Percentiles rank a stretch among this genome's conserved stretches.
Conservation (phyloP, 2,797 vertebrate species). For the Hypotaenidia philippensis region DNA sequence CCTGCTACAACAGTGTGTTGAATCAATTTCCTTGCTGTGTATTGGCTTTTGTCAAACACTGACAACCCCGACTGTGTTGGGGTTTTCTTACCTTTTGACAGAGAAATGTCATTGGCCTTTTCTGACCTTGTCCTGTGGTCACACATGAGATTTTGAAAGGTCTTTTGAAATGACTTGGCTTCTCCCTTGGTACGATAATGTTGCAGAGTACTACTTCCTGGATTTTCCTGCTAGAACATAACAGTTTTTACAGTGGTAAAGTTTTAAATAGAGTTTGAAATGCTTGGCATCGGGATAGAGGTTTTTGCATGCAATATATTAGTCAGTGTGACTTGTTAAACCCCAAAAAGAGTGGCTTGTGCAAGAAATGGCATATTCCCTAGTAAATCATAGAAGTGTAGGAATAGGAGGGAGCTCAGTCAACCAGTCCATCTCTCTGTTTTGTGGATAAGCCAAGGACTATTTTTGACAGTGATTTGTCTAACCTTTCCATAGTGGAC, state of each 20-base stretch:
- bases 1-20: not conserved
- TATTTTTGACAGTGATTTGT: conserved; percentile 60
- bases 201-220: conserved; percentile 48
- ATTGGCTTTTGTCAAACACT: conserved; percentile 18
- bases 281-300: conserved; percentile 41
- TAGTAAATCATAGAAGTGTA: conserved; percentile 61
- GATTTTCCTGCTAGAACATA: conserved; percentile 48
- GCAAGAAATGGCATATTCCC: conserved; percentile 40
- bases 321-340: conserved; percentile 56
- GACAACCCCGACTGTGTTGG: not conserved
- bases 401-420: conserved; percentile 29
- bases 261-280: conserved; percentile 62
- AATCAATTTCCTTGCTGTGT: not conserved
- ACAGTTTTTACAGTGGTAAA: conserved; percentile 59
- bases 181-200: conserved; percentile 10
- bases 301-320: conserved; percentile 48
- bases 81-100: conserved; percentile 39
- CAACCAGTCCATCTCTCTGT: conserved; percentile 19
- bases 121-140: conserved; percentile 44
- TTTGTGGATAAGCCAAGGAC: conserved; percentile 8
- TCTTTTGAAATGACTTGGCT: conserved; percentile 43
- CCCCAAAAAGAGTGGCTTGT: conserved; percentile 34
- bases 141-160: conserved; percentile 33
- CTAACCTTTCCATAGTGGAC: conserved; percentile 54
- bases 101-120: conserved; percentile 40